Conservation (phyloP, 2,797 vertebrate genomes). For the Hydrophis major region DNA sequence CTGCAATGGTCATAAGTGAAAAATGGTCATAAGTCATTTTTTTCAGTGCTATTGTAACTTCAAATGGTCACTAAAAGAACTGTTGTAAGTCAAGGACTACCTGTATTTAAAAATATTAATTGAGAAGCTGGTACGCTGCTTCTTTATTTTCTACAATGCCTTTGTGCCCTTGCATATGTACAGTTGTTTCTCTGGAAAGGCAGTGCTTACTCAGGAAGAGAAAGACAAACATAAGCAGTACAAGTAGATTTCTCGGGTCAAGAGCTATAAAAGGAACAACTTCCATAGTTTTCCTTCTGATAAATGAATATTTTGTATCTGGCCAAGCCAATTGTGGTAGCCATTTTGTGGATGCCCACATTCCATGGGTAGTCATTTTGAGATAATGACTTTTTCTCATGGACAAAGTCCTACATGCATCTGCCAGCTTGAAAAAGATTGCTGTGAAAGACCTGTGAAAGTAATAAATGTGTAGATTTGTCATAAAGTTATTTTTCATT, state of each 20-base stretch:
- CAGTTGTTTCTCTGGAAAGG: not conserved
- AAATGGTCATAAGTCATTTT: not conserved
- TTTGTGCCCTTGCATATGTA: not conserved
- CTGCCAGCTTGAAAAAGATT: not conserved
- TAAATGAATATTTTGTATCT: not conserved
- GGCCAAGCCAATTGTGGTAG: not conserved
- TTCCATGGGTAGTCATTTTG: not conserved
- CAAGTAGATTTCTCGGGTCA: not conserved
- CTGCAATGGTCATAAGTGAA: not conserved
- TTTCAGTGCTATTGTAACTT: not conserved
- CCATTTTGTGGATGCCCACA: not conserved
- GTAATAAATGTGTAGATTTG: not conserved
- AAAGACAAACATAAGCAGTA: not conserved
- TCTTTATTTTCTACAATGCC: not conserved
- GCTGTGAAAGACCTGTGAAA: not conserved
- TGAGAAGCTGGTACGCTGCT: not conserved
- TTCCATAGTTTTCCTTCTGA: not conserved
- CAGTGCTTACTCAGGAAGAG: not conserved
- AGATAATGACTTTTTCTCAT: not conserved
- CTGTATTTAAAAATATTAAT: not conserved
- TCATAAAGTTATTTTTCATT: not conserved
- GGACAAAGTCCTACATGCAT: not conserved
- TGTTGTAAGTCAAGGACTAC: not conserved
- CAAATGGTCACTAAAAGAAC: not conserved
- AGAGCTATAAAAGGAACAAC: not conserved